Conservation (phyloP, 2,797 vertebrate genomes). For the Odontamblyopus rebecca region DNA sequence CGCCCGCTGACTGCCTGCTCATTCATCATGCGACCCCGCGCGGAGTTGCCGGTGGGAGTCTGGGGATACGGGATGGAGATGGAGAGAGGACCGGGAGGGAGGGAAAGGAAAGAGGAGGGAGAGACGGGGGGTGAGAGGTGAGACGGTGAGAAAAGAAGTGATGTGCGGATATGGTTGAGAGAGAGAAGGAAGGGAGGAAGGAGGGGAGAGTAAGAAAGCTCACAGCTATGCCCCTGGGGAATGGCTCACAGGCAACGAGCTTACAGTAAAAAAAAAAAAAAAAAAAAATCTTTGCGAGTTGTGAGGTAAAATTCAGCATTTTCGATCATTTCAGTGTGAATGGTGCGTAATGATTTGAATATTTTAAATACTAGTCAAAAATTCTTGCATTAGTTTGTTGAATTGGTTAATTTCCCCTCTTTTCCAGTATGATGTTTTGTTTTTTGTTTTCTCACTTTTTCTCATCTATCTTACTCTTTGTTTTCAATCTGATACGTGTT, state of each 20-base stretch:
- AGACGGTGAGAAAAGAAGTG: constrained; percentile 20
- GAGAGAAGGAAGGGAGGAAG: constrained; percentile 13
- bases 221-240: constrained; percentile 79
- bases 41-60: constrained; percentile 90
- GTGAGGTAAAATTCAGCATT: constrained; percentile 8
- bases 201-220: constrained; percentile 25
- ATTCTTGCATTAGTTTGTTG: background rate
- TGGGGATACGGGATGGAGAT: constrained; percentile 80
- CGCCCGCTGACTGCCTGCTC: constrained; percentile 75
- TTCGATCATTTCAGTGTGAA: background rate
- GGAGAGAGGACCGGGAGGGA: constrained; percentile 53
- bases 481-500: no score
- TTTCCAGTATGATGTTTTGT: no score
- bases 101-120: background rate
- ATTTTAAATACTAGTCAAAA: background rate
- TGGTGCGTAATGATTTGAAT: background rate
- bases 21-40: constrained; percentile 91
- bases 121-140: constrained; percentile 22
- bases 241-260: constrained; percentile 75
- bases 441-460: no score
- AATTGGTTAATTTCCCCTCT: no score
- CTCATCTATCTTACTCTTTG: no score
- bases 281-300: background rate
- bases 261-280: constrained; percentile 5
- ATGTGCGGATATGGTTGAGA: constrained; percentile 24